These are phyloP conservation scores for Dysidea cf. avara DNA, from an alignment of 37 sponge, comb jelly and placozoan species.

Conservation along the genomic window DNA sequence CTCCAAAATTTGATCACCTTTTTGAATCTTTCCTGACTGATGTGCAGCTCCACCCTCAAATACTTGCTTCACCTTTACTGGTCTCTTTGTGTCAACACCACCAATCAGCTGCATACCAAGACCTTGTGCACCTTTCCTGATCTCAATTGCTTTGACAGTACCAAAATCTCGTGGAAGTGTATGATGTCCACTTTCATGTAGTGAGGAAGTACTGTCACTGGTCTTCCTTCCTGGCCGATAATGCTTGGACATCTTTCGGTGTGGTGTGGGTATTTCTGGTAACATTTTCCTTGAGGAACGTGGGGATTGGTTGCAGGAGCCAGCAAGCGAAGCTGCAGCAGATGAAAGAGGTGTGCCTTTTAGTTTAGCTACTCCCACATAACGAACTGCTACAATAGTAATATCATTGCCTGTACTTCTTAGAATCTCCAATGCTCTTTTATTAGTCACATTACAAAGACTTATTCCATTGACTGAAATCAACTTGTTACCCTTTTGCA, in stretches of 20 bases:
- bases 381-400: slow-evolving; percentile 23
- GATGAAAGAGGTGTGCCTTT: too few species aligned
- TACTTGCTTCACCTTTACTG: slow-evolving; percentile 59
- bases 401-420: slow-evolving; percentile 48
- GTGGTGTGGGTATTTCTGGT: too few species aligned
- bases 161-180: slow-evolving; percentile 26
- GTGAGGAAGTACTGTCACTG: too few species aligned
- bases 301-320: too few species aligned
- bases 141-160: slow-evolving; percentile 57
- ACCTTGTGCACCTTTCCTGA: slow-evolving; percentile 75
- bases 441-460: slow-evolving; percentile 41
- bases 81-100: slow-evolving; percentile 22
- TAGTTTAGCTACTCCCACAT: too few species aligned
- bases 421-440: slow-evolving; percentile 39
- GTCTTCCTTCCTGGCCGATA: too few species aligned
- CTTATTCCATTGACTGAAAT: slow-evolving; percentile 61
- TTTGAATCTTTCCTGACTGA: slow-evolving; percentile 58
- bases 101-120: slow-evolving; percentile 74
- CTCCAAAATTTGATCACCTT: slow-evolving; percentile 69
- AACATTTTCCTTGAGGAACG: too few species aligned
- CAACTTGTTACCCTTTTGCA: slow-evolving; percentile 58
- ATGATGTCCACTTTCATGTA: too few species aligned
- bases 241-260: too few species aligned
- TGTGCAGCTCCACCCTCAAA: slow-evolving; percentile 79
- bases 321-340: too few species aligned